Evolutionary conservation across 1,140 invertebrate genomes (phyloP).

Genomic region (Pinna nobilis): DNA sequence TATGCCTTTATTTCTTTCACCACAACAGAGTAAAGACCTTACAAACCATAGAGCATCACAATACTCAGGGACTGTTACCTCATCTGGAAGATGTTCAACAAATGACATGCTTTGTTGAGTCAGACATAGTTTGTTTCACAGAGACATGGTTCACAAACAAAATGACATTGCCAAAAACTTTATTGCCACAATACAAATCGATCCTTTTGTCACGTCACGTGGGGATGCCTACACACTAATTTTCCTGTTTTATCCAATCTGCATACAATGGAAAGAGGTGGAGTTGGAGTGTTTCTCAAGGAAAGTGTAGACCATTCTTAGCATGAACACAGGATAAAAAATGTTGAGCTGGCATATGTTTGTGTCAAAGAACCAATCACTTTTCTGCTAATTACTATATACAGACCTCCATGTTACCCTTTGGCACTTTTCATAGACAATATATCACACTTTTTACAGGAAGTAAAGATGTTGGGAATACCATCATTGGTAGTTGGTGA

Average conservation of each 20-base stretch:
- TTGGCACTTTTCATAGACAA: not conserved
- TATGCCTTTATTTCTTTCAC: not conserved
- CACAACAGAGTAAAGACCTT: not conserved
- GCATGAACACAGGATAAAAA: not conserved
- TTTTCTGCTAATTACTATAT: slow-evolving; percentile 2
- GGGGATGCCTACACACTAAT: not conserved
- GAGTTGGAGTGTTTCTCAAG: not conserved
- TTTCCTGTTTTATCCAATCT: not conserved
- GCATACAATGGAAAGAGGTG: not conserved
- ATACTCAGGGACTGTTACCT: not conserved
- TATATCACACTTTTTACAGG: not conserved
- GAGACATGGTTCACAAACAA: slow-evolving; percentile 9
- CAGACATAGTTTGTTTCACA: slow-evolving; percentile 16
- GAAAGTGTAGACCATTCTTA: not conserved
- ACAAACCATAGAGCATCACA: not conserved
- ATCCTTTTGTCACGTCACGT: not conserved
- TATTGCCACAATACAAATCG: not conserved
- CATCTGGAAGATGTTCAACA: slow-evolving; percentile 13
- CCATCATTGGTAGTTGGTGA: slow-evolving; percentile 19
- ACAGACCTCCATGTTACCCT: slow-evolving; percentile 28
- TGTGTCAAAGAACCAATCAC: not conserved
- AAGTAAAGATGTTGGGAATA: not conserved
- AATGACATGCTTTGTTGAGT: not conserved
- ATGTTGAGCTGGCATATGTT: slow-evolving; percentile 6
- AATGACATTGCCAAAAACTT: not conserved